Conservation (phyloP, 2,113 vertebrate species). For the Pseudorasbora parva region DNA sequence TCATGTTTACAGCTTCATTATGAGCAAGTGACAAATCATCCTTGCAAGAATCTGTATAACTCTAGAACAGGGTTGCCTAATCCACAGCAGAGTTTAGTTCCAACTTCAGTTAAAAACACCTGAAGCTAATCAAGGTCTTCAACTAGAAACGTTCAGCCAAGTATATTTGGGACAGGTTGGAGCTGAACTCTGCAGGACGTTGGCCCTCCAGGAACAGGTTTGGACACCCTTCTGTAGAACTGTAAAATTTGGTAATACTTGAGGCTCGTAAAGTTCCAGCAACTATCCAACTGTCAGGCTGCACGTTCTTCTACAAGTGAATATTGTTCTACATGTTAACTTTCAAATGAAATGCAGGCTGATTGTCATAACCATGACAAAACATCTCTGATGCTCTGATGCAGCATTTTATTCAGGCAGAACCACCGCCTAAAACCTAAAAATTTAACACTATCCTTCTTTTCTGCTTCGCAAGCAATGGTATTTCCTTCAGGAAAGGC, state of each 20-base stretch:
- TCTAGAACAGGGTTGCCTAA: neutral
- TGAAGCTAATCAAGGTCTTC: neutral
- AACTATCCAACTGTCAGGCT: neutral
- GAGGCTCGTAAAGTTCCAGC: neutral
- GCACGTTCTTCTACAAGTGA: too few relatives aligned
- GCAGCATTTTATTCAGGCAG: neutral
- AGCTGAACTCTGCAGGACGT: neutral
- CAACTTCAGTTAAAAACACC: neutral
- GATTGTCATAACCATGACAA: neutral
- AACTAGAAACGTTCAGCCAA: neutral
- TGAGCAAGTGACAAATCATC: constrained; percentile 40
- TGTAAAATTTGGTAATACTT: neutral
- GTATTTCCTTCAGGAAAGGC: neutral
- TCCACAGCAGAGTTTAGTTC: too few relatives aligned
- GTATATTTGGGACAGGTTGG: neutral
- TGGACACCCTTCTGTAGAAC: neutral
- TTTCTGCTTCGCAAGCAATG: neutral
- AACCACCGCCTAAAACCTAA: neutral
- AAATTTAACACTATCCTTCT: neutral
- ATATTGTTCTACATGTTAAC: too few relatives aligned
- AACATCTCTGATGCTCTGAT: neutral
- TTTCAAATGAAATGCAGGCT: neutral
- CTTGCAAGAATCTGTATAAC: constrained; percentile 14
- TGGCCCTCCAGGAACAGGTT: neutral
- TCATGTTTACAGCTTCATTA: constrained; percentile 53